Evolutionary conservation across 2,888 invertebrate species (phyloP).

Genomic region (Nysson spinosus): DNA sequence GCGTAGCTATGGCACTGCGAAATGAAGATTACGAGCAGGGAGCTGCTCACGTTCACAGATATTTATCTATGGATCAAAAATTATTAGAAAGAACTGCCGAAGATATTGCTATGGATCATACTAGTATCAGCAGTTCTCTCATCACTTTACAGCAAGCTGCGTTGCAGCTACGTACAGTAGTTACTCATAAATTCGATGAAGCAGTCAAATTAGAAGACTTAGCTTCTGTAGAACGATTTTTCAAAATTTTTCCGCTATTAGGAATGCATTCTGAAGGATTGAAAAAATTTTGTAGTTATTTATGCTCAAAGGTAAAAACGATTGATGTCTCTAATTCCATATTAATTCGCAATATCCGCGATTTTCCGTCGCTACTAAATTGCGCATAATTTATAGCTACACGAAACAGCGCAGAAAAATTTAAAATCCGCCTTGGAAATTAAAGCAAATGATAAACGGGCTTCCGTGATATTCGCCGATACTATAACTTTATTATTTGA

Average conservation of each 20-base stretch:
- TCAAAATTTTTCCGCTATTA: slow-evolving; percentile 97
- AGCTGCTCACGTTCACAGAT: slow-evolving; percentile 96
- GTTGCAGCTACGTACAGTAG: slow-evolving; percentile 83
- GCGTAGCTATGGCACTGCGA: slow-evolving; percentile 95
- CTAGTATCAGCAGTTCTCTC: slow-evolving; percentile 85
- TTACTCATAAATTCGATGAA: slow-evolving; percentile 91
- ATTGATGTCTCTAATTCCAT: background rate
- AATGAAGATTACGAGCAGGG: slow-evolving; percentile 98
- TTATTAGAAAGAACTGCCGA: slow-evolving; percentile 87
- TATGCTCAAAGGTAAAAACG: slow-evolving; percentile 85
- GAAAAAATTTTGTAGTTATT: slow-evolving; percentile 90
- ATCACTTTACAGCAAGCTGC: slow-evolving; percentile 87
- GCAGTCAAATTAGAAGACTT: slow-evolving; percentile 93
- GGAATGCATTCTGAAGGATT: slow-evolving; percentile 95
- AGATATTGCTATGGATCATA: slow-evolving; percentile 85
- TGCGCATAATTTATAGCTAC: slow-evolving; percentile 76
- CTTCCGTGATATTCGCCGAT: slow-evolving; percentile 90
- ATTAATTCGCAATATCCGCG: too few species aligned
- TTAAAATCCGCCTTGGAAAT: slow-evolving; percentile 83
- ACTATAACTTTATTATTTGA: slow-evolving; percentile 91
- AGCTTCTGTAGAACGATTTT: slow-evolving; percentile 94
- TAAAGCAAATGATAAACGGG: slow-evolving; percentile 84
- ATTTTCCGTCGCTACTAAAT: background rate
- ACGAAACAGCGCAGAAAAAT: slow-evolving; percentile 85
- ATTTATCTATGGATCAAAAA: slow-evolving; percentile 94